These are phyloP conservation scores for Gila robusta DNA, from an alignment of 2,797 vertebrate genomes.

Conservation along the genomic window DNA sequence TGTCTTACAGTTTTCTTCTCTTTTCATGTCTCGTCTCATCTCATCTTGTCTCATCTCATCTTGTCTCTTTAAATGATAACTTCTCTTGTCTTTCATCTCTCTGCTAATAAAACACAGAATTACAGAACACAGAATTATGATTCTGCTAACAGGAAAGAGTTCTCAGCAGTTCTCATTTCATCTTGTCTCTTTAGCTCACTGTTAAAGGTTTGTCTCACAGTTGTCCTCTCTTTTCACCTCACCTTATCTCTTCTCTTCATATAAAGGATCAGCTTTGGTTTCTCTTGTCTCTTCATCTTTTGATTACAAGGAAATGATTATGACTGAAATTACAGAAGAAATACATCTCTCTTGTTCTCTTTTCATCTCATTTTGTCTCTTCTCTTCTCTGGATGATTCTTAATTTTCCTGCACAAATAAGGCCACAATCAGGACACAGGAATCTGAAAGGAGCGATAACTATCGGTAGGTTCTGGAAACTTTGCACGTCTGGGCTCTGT, in stretches of 20 bases:
- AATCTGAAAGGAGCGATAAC: neutral
- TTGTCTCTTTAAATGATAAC: neutral
- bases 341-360: neutral
- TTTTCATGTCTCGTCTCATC: neutral
- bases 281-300: neutral
- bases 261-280: neutral
- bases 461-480: conserved; percentile 39
- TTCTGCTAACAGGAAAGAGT: neutral
- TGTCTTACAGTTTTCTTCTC: neutral
- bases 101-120: neutral
- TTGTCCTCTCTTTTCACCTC: neutral
- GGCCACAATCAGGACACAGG: conserved; percentile 19
- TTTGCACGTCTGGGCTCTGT: conserved; percentile 5
- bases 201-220: neutral
- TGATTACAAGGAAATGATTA: neutral
- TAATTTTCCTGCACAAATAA: neutral
- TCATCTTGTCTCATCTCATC: no score
- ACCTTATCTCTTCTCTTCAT: neutral
- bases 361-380: neutral
- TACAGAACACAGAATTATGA: neutral
- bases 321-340: neutral
- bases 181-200: neutral
- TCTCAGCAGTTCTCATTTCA: neutral
- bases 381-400: neutral
- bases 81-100: neutral